Base-by-base conservation (phyloP, 2,888 invertebrate genomes). In the Caenorhabditis virilis region DNA sequence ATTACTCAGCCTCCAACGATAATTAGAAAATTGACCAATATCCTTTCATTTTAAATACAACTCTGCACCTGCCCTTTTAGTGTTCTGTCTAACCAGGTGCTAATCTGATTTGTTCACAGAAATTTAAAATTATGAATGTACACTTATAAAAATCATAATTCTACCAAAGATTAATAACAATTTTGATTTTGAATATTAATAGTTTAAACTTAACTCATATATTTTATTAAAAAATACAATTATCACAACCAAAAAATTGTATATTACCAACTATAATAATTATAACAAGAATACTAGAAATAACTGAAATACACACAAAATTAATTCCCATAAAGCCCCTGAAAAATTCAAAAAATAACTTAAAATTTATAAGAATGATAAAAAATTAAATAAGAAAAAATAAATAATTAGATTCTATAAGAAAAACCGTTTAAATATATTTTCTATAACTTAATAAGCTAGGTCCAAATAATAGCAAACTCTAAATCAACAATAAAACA, bases 351-450 rank as follows among this genome's bases (percentile, higher is more conserved):
- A 66, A 59, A 69, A 74, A 72, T 72, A 72, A 67, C 73, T 72
- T 33, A 57, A 65, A 70, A 69, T 74, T 67, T 67, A 63, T 56
- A 87, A 85, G 84, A 88, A 83, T 82, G 88, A 72, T 30, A 72
- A 61, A 64, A 83, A 76, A 60, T 80, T 51, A 49, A 47, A 63
- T 50, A 72, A 36, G 43, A 30, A 55, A 72, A 58, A 41, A 72
- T 26, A 57, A 65, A 60, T 36, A 55, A 63, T 66, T 62, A 68
- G 58, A 63, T 48, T 57, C 54, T 60, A 63, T 63, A 72, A 61
- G 72, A 87, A 85, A 84, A 88, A 82, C 82, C 88, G 61, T 38
- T 68, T 69, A 74, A 82, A 74, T 60, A 61, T 53, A 56, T 27
- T 20, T 27, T 49, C 9, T 53, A 55, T 42, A 43, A 36, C 41